phyloP scores from a whole-genome alignment of 2,888 invertebrate genomes.

The Pinctada fucata region DNA sequence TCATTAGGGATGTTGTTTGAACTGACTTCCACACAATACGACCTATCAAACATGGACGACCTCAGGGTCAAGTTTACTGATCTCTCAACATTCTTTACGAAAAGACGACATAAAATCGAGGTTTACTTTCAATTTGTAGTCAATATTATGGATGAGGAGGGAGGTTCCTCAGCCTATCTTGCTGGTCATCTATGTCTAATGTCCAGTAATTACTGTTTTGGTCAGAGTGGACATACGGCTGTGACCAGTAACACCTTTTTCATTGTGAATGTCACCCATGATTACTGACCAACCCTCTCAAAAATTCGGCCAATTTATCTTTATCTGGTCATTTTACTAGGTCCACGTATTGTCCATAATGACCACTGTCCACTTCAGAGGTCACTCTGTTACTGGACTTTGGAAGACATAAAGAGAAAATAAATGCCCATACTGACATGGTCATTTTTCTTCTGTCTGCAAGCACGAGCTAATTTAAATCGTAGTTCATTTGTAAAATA shows the following conservation, averaged over 20 bases:
- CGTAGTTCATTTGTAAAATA: no score
- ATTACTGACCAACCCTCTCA: not conserved
- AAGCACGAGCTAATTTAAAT: no score
- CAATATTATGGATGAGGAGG: no score
- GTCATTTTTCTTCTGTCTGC: not conserved
- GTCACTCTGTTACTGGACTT: not conserved
- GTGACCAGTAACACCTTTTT: not conserved
- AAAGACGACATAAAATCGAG: no score
- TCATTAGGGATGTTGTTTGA: no score
- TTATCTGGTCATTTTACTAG: not conserved
- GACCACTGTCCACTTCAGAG: not conserved
- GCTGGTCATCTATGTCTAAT: no score
- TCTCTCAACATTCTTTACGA: no score
- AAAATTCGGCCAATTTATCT: not conserved
- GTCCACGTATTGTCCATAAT: not conserved
- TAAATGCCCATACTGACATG: not conserved
- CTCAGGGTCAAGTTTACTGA: no score
- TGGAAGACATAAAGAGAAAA: not conserved
- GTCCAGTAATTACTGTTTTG: not conserved
- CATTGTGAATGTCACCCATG: not conserved
- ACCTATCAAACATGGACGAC: no score
- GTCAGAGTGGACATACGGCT: not conserved
- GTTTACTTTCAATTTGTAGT: no score
- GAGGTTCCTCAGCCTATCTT: no score
- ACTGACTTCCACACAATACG: no score